Evolutionary conservation across 2,113 vertebrate species (phyloP).

Genomic region (Willisornis vidua): DNA sequence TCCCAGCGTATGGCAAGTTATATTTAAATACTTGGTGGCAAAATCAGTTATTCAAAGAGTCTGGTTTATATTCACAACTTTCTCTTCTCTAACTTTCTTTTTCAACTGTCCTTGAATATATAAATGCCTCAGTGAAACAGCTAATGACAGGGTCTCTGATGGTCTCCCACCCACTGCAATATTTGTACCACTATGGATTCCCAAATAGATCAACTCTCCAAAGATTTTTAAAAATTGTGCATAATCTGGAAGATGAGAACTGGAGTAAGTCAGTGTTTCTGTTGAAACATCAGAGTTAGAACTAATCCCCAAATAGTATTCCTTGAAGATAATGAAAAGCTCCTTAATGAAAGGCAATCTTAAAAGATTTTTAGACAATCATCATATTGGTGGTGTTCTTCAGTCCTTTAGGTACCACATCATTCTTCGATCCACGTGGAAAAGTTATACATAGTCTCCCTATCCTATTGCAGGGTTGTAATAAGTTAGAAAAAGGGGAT

Average conservation of each 20-base stretch:
- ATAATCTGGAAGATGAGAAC: background rate
- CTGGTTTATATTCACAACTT: background rate
- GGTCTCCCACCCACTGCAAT: background rate
- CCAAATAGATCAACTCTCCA: background rate
- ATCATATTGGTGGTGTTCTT: background rate
- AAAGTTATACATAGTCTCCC: background rate
- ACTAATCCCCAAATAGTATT: background rate
- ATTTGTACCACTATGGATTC: background rate
- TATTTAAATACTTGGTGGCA: conserved; percentile 17
- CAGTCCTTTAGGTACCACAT: background rate
- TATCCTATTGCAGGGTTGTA: background rate
- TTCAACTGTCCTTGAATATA: background rate
- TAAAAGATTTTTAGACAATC: background rate
- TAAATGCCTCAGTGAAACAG: background rate
- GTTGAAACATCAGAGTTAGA: background rate
- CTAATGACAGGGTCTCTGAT: background rate
- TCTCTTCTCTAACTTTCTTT: background rate
- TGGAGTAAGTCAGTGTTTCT: background rate
- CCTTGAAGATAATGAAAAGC: background rate
- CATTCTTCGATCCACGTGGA: background rate
- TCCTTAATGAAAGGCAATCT: background rate
- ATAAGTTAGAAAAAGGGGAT: background rate
- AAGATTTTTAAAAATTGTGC: background rate
- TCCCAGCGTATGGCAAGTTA: background rate
- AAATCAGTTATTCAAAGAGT: conserved; percentile 3